These are phyloP conservation scores for Pycnomerus fuliginosus DNA, from an alignment of 2,888 invertebrate species.

Conservation along the genomic window DNA sequence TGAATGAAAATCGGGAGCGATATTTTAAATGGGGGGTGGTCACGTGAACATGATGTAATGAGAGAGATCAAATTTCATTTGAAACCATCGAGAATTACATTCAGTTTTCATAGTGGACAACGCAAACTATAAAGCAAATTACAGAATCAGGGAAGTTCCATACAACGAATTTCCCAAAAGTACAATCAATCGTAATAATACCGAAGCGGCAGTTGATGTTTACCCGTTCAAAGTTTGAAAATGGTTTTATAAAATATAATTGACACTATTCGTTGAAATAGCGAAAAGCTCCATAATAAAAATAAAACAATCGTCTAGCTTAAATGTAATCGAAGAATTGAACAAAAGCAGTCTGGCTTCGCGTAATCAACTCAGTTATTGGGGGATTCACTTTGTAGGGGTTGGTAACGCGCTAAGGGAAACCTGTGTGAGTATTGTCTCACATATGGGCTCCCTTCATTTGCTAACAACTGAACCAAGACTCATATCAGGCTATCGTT, in stretches of 20 bases:
- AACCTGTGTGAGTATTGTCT: slow-evolving; percentile 40
- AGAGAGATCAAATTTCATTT: slow-evolving; percentile 13
- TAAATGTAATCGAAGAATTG: slow-evolving; percentile 36
- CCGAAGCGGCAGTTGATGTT: slow-evolving; percentile 9
- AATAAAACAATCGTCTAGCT: slow-evolving; percentile 36
- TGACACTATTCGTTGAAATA: slow-evolving; percentile 3
- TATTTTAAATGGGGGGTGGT: slow-evolving; percentile 29
- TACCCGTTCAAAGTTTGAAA: slow-evolving; percentile 8
- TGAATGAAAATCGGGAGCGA: slow-evolving; percentile 33
- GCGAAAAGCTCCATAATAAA: slow-evolving; percentile 10
- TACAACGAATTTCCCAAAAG: slow-evolving; percentile 39
- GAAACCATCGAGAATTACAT: slow-evolving; percentile 7
- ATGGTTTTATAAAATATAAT: slow-evolving; percentile 19
- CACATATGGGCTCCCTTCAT: slow-evolving; percentile 49
- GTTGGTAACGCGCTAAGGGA: slow-evolving; percentile 32
- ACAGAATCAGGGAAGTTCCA: slow-evolving; percentile 23
- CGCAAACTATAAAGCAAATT: slow-evolving; percentile 13
- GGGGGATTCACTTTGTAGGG: slow-evolving; percentile 51
- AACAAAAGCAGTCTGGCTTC: slow-evolving; percentile 50
- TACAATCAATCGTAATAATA: slow-evolving; percentile 38
- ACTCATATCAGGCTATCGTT: slow-evolving; percentile 43
- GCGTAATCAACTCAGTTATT: slow-evolving; percentile 51
- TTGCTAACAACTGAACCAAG: slow-evolving; percentile 46
- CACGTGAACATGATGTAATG: slow-evolving; percentile 27
- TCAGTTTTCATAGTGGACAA: slow-evolving; percentile 5